Percentiles rank a stretch among this genome's conserved stretches.
Conservation (phyloP, 2,888 invertebrate genomes). For the Zootermopsis nevadensis region DNA sequence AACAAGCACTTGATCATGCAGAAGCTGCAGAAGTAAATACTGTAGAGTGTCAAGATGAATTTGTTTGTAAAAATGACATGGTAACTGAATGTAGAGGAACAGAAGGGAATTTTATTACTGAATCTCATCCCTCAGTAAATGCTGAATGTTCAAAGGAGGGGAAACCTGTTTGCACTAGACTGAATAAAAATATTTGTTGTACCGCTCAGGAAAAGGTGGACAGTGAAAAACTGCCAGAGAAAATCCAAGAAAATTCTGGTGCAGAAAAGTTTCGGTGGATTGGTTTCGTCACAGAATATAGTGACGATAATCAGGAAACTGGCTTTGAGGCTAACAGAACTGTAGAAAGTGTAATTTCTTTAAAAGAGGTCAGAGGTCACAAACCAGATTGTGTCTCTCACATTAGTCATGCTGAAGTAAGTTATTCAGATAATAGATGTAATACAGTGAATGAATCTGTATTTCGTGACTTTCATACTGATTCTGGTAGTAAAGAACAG, state of each 20-base stretch:
- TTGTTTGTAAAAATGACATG: neutral
- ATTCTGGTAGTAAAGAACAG: neutral
- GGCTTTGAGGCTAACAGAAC: neutral
- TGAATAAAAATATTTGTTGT: neutral
- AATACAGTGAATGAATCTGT: neutral
- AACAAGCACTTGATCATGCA: neutral
- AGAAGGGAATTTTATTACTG: neutral
- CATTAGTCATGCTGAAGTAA: neutral
- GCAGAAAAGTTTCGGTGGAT: neutral
- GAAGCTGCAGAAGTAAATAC: neutral
- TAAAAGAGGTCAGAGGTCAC: neutral
- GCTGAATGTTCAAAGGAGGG: neutral
- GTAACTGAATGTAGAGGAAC: neutral
- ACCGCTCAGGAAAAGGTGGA: neutral
- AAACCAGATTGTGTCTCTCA: neutral
- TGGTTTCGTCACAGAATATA: neutral
- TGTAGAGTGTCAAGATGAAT: neutral
- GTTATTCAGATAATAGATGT: neutral
- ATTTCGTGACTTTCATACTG: neutral
- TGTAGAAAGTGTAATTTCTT: neutral
- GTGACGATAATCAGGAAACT: neutral
- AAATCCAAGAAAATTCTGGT: neutral
- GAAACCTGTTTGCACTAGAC: neutral
- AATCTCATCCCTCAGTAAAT: neutral
- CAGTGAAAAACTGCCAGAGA: neutral